Conservation (phyloP, 2,888 invertebrate genomes). For the Tetragonisca angustula region DNA sequence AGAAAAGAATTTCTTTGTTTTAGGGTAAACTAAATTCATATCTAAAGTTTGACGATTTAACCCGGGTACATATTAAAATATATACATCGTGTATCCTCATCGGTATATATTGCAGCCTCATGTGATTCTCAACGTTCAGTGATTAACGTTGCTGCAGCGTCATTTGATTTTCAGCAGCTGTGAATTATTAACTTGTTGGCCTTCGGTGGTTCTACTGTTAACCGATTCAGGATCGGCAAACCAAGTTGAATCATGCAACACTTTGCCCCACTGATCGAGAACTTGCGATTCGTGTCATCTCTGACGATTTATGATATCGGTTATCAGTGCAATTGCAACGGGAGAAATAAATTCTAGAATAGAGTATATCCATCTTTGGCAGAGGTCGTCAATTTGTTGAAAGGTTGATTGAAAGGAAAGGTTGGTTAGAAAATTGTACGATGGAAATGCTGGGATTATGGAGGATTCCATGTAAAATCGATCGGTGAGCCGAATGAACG, state of each 20-base stretch:
- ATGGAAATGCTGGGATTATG: background rate
- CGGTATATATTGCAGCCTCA: too few species aligned
- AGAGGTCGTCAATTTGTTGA: too few species aligned
- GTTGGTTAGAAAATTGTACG: conserved; percentile 2
- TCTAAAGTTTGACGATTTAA: too few species aligned
- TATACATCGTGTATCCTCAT: too few species aligned
- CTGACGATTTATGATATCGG: background rate
- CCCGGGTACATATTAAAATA: too few species aligned
- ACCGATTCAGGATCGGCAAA: background rate
- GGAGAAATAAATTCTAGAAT: too few species aligned
- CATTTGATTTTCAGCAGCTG: background rate
- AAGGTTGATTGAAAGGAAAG: background rate
- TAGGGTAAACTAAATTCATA: too few species aligned
- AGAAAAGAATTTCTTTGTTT: too few species aligned
- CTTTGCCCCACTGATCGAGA: background rate
- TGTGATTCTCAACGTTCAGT: too few species aligned
- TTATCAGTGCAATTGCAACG: background rate
- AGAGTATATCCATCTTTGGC: too few species aligned
- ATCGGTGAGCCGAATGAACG: background rate
- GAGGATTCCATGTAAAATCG: conserved; percentile 2
- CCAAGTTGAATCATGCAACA: background rate
- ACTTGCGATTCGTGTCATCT: background rate
- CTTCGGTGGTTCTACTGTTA: background rate
- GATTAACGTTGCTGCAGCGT: too few species aligned
- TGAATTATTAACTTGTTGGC: background rate